These are phyloP conservation scores for Lasioglossum calceatum DNA, from an alignment of 2,888 invertebrate genomes.

Conservation along the genomic window DNA sequence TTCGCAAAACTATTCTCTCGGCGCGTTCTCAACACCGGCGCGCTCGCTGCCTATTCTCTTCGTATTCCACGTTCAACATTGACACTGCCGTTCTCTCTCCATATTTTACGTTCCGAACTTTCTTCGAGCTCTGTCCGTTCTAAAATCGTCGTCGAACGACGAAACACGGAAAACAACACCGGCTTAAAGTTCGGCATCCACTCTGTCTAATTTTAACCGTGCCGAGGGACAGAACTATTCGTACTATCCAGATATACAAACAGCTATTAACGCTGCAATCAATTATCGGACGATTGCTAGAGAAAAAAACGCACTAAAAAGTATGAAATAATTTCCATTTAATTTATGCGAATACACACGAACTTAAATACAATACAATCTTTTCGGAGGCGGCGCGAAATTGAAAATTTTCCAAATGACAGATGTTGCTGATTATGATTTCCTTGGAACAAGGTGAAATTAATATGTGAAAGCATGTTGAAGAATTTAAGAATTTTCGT, in stretches of 20 bases:
- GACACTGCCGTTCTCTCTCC: not conserved
- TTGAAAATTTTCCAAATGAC: no score
- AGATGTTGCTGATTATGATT: no score
- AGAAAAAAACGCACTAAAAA: not conserved
- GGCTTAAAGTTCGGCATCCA: not conserved
- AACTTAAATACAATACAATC: no score
- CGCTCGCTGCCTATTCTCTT: not conserved
- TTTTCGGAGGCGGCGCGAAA: no score
- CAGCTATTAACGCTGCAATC: conserved; percentile 5
- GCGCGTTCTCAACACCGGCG: not conserved
- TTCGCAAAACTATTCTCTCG: not conserved
- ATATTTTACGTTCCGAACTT: conserved; percentile 4
- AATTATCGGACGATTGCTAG: not conserved
- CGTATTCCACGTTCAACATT: not conserved
- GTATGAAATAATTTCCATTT: no score
- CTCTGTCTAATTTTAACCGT: not conserved
- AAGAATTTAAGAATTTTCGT: no score
- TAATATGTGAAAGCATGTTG: no score
- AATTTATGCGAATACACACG: no score
- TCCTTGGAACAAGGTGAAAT: no score
- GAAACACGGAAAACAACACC: conserved; percentile 9
- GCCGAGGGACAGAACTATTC: not conserved
- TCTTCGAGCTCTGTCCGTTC: not conserved
- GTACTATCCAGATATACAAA: not conserved
- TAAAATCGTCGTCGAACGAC: conserved; percentile 10